These are phyloP conservation scores for Euplagia quadripunctaria DNA, from an alignment of 2,888 invertebrate genomes.

Conservation along the genomic window DNA sequence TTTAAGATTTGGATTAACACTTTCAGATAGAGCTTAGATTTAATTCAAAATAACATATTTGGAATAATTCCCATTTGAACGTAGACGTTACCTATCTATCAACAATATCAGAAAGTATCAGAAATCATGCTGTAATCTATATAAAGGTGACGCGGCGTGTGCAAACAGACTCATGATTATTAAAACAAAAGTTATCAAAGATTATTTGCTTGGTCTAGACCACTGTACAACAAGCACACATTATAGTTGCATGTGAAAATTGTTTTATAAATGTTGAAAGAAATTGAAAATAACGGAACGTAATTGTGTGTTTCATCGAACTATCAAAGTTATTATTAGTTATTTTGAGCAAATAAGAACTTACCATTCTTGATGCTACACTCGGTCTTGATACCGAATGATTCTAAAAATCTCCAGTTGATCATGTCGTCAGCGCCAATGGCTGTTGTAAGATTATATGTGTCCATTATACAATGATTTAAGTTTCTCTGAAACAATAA, in stretches of 20 bases:
- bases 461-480: constrained; percentile 1
- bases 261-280: too few relatives aligned
- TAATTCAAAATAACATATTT: not conserved
- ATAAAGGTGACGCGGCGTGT: not conserved
- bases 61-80: too few relatives aligned
- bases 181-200: not conserved
- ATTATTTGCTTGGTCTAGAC: not conserved
- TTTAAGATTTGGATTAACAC: not conserved
- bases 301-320: not conserved
- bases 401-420: constrained; percentile 18
- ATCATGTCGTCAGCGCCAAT: constrained; percentile 14
- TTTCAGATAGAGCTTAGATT: too few relatives aligned
- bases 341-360: not conserved
- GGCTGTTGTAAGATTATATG: constrained; percentile 2
- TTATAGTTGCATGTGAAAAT: too few relatives aligned
- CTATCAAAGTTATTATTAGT: not conserved
- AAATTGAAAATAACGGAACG: too few relatives aligned
- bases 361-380: constrained; percentile 7
- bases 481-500: not conserved
- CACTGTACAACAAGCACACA: too few relatives aligned
- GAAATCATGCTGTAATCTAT: not conserved
- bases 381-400: constrained; percentile 18
- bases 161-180: not conserved
- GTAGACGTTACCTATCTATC: not conserved
- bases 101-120: not conserved